Evolutionary conservation across 92 coral and sea anemone species (phyloP), one percentile per base, ranked within the genome.

Genomic region (Siderastrea radians): DNA sequence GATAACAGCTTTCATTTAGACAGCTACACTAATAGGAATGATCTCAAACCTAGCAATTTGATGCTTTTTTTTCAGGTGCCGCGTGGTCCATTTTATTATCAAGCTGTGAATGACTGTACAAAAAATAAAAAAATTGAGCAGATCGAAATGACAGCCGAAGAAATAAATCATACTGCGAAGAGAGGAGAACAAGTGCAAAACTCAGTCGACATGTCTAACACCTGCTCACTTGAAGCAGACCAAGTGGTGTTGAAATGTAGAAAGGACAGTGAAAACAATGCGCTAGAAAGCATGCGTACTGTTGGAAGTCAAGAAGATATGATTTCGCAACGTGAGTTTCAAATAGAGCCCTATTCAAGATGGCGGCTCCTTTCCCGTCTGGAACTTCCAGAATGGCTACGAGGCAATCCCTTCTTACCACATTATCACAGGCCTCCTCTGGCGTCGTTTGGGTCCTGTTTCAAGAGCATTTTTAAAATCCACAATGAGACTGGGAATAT

Each of bases 401-500:
- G 94, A 49, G 98, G 93, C 69, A 95, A 95, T 78, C 98, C 96
- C 59, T 97, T 85, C 63, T 90, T 97, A 48, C 81, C 93, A 1
- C 91, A 92, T 58, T 89, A 93, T 57, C 99, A 97, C 82, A 92
- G 98, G 5, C 98, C 98, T 0, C 99, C 99, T 5, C 84, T 97
- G 92, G 90, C 93, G 48, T 97, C 97, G 4, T 94, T 97, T 84
- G 92, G 83, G 38, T 92, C 85, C 10, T 97, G 98, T 71, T 97
- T 97, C 60, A 88, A 93, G 74, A 97, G 99, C 89, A 91, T 97
- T 8, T 97, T 97, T 79, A 95, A 87, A 68, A 72, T 97, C 3
- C 99, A 97, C 70, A 93, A 96, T 60, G 99, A 97, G 72, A 97
- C 99, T 11, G 99, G 99, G 12, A 97, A 97, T 49, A 97, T 97